Evolutionary conservation across 2,113 vertebrate species (phyloP).

Genomic region (Prunella himalayana): DNA sequence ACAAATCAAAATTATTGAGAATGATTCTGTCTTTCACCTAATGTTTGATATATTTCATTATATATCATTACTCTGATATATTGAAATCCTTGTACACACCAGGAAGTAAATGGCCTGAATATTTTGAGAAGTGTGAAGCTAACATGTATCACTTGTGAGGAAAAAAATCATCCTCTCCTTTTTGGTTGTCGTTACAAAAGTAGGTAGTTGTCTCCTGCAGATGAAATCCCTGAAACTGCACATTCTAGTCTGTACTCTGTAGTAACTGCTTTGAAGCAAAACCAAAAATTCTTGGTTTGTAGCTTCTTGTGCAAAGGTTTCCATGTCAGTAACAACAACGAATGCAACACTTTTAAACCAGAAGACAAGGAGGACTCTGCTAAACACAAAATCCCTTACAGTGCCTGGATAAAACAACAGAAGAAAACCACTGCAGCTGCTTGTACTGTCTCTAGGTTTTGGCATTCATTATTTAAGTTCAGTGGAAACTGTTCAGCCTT

Average conservation of each 20-base stretch:
- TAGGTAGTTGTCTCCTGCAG: background rate
- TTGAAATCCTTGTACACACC: background rate
- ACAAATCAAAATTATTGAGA: background rate
- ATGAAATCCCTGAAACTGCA: background rate
- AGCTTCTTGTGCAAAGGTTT: background rate
- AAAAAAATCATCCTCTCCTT: background rate
- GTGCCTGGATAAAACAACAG: background rate
- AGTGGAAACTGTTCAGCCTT: conserved; percentile 70
- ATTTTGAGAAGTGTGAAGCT: background rate
- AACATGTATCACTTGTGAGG: background rate
- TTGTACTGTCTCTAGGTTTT: conserved; percentile 45
- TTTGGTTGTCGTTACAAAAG: background rate
- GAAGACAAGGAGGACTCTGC: background rate
- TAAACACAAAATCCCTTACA: background rate
- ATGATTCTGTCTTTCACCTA: background rate
- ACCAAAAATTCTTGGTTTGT: background rate
- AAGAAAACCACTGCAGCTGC: conserved; percentile 8
- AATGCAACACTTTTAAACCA: background rate
- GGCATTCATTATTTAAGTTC: conserved; percentile 73
- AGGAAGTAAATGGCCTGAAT: background rate
- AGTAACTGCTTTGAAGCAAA: background rate
- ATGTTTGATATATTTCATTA: background rate
- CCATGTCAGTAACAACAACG: background rate
- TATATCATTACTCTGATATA: background rate
- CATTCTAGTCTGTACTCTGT: background rate